Evolutionary conservation across 2,888 invertebrate genomes (phyloP).

Genomic region (Crepidodera aurea): DNA sequence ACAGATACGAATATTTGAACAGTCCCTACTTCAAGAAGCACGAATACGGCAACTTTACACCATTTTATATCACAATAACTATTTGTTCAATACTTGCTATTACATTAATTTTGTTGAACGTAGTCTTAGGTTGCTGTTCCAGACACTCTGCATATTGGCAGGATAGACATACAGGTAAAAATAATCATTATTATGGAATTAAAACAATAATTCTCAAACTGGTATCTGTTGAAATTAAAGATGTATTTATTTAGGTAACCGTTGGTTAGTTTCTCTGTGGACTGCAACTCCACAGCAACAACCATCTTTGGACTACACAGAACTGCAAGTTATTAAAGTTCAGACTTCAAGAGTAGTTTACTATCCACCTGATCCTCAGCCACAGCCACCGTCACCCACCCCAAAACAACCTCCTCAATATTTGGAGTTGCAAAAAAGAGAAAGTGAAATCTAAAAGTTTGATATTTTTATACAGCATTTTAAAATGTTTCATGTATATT

Average conservation of each 20-base stretch:
- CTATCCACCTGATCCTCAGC: conserved; percentile 61
- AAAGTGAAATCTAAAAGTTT: conserved; percentile 74
- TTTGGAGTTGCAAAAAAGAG: conserved; percentile 69
- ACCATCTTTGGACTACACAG: conserved; percentile 81
- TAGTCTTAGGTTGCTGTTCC: conserved; percentile 83
- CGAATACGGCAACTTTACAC: conserved; percentile 78
- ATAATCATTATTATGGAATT: neutral
- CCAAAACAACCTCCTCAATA: conserved; percentile 59
- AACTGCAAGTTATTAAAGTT: conserved; percentile 67
- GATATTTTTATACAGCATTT: conserved; percentile 5
- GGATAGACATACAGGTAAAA: conserved; percentile 78
- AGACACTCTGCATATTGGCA: conserved; percentile 83
- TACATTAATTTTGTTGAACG: conserved; percentile 76
- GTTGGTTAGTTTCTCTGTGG: conserved; percentile 86
- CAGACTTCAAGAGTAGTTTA: conserved; percentile 58
- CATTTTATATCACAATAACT: conserved; percentile 83
- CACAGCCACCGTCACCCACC: conserved; percentile 52
- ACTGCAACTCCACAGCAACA: conserved; percentile 84
- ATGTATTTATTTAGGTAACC: conserved; percentile 71
- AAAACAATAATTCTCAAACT: too few species aligned
- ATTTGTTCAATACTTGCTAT: conserved; percentile 78
- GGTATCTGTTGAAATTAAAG: too few species aligned
- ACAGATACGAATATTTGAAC: conserved; percentile 68
- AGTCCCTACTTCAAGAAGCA: conserved; percentile 69
- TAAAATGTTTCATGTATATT: conserved; percentile 72